Evolutionary conservation across 1,140 invertebrate genomes (phyloP).

Genomic region (Periplaneta americana): DNA sequence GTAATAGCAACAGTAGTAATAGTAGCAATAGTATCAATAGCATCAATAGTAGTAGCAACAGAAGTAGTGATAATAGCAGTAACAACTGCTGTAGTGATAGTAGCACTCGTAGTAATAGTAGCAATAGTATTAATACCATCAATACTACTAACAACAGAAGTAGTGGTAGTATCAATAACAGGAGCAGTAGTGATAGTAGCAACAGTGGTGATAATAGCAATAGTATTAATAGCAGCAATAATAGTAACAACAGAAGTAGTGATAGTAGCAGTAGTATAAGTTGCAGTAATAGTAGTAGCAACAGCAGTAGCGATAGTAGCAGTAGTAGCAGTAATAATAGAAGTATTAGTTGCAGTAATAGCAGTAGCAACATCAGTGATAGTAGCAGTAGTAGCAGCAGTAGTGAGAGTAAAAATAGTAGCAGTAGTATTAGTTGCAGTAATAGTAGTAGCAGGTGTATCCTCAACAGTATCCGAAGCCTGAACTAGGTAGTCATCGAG

Average conservation of each 20-base stretch:
- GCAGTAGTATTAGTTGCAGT: no score
- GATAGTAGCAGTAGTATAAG: no score
- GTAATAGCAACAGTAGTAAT: no score
- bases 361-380: no score
- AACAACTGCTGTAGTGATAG: neutral
- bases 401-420: no score
- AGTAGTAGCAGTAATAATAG: neutral
- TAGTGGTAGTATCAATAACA: neutral
- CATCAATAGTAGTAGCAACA: no score
- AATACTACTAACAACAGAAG: neutral
- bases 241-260: constrained; percentile 2
- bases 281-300: neutral
- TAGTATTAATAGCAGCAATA: neutral
- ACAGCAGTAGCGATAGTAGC: neutral
- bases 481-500: no score
- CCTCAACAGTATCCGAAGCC: no score
- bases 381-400: no score
- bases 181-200: neutral
- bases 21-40: no score
- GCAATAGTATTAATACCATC: neutral
- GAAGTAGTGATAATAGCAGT: neutral
- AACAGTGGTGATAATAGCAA: constrained; percentile 1
- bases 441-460: no score
- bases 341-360: neutral
- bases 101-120: neutral